These are phyloP conservation scores for Meganola albula DNA, from an alignment of 2,888 invertebrate genomes.

Conservation along the genomic window DNA sequence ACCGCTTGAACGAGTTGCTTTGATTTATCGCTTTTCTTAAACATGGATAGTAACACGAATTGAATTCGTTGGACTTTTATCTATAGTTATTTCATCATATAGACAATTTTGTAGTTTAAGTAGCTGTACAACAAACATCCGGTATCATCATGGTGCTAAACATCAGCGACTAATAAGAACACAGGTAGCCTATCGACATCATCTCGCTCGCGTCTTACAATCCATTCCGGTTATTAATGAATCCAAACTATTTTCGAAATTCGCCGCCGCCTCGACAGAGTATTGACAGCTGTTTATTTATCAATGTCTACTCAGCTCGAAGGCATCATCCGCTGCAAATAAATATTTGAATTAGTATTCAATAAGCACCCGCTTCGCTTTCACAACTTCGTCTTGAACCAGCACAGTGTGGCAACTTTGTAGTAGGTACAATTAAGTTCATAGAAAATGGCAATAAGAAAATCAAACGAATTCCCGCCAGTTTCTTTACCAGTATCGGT, in stretches of 20 bases:
- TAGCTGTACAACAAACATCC: constrained; percentile 14
- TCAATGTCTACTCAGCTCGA: constrained; percentile 54
- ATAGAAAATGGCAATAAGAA: constrained; percentile 40
- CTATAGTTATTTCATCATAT: constrained; percentile 10
- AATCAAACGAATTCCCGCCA: constrained; percentile 42
- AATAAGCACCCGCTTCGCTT: constrained; percentile 30
- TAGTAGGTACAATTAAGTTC: constrained; percentile 30
- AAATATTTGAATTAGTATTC: constrained; percentile 54
- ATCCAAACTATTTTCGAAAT: constrained; percentile 50
- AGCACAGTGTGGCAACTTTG: too few species aligned
- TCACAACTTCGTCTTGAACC: constrained; percentile 33
- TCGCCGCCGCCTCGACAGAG: constrained; percentile 48
- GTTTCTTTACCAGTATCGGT: constrained; percentile 34
- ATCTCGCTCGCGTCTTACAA: constrained; percentile 51
- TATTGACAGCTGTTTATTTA: constrained; percentile 66
- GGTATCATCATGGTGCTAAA: constrained; percentile 11
- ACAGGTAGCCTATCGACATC: constrained; percentile 62
- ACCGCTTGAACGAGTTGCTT: constrained; percentile 23
- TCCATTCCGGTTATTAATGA: constrained; percentile 67
- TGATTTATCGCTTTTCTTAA: constrained; percentile 28
- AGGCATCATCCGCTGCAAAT: constrained; percentile 47
- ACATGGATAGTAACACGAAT: constrained; percentile 29
- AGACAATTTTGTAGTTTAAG: constrained; percentile 11
- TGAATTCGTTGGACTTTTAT: constrained; percentile 23
- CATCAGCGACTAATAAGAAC: constrained; percentile 46